Evolutionary conservation across 2,113 vertebrate genomes (phyloP).

Genomic region (Amblyopsis rosae): DNA sequence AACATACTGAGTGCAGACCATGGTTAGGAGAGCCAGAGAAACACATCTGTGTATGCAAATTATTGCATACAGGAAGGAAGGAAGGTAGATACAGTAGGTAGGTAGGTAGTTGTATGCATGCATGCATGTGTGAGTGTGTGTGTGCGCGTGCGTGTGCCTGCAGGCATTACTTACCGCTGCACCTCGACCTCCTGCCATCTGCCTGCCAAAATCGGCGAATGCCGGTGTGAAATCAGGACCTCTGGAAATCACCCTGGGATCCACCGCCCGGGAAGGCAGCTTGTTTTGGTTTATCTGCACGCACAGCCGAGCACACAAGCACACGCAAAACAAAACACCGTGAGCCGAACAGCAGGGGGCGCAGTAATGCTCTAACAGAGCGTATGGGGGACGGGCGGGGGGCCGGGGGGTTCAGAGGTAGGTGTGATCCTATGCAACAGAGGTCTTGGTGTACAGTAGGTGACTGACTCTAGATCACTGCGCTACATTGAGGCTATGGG

Average conservation of each 20-base stretch:
- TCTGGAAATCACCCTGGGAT: constrained; percentile 88
- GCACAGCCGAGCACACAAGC: constrained; percentile 29
- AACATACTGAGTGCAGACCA: too few relatives aligned
- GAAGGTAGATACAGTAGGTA: constrained; percentile 49
- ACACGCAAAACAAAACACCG: background rate
- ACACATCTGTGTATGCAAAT: background rate
- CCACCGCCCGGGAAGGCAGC: constrained; percentile 82
- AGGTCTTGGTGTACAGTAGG: constrained; percentile 9
- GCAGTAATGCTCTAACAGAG: constrained; percentile 36
- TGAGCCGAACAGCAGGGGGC: constrained; percentile 67
- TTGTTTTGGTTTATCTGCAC: constrained; percentile 94
- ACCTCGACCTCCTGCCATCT: constrained; percentile 83
- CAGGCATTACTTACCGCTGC: constrained; percentile 81
- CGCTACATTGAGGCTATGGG: constrained; percentile 3
- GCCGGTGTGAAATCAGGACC: constrained; percentile 97
- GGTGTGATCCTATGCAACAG: background rate
- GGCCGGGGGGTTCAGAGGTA: background rate
- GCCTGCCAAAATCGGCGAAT: constrained; percentile 95
- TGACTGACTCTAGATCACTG: constrained; percentile 30
- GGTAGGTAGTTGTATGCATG: constrained; percentile 13
- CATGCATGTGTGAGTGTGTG: background rate
- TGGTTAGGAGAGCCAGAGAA: too few relatives aligned
- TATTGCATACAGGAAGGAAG: constrained; percentile 10
- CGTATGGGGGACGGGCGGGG: constrained; percentile 8
- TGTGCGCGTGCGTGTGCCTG: background rate